Conservation (phyloP, 2,797 vertebrate genomes). For the Rhynchotus rufescens region DNA sequence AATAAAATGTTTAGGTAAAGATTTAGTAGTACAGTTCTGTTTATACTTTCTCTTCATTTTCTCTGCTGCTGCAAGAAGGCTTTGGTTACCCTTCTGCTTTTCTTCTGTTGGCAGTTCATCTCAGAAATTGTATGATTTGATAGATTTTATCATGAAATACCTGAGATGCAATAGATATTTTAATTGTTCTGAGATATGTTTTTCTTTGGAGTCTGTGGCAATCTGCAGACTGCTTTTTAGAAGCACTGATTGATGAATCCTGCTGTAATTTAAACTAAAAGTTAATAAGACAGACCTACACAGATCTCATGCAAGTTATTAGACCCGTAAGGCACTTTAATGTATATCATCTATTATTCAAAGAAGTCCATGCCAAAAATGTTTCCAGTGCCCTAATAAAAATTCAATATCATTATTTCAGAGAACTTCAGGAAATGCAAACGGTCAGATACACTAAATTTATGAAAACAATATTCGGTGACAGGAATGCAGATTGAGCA, state of each 20-base stretch:
- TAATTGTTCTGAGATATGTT: conserved; percentile 35
- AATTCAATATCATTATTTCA: conserved; percentile 61
- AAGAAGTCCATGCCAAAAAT: conserved; percentile 63
- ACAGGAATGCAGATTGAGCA: conserved; percentile 13
- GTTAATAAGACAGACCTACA: conserved; percentile 58
- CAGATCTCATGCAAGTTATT: conserved; percentile 48
- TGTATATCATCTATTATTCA: conserved; percentile 60
- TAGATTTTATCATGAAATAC: conserved; percentile 37
- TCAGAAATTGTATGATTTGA: neutral
- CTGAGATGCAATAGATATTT: neutral
- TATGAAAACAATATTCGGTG: conserved; percentile 8
- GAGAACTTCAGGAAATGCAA: conserved; percentile 52
- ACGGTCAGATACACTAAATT: conserved; percentile 34
- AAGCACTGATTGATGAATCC: conserved; percentile 55
- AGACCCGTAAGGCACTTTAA: conserved; percentile 51
- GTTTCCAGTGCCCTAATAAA: conserved; percentile 66
- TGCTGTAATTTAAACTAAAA: conserved; percentile 63
- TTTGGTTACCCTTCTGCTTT: neutral
- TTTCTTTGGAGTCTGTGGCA: conserved; percentile 28
- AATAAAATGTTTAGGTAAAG: neutral
- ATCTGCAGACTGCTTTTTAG: conserved; percentile 22
- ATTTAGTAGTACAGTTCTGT: neutral
- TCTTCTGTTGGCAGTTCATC: neutral
- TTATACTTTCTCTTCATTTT: neutral
- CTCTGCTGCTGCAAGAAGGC: neutral